A percentile compares a stretch with the other conserved stretches of the same genome.
These are phyloP conservation scores for Chloroceryle inda DNA, from an alignment of 2,797 vertebrate genomes.

Conservation along the genomic window DNA sequence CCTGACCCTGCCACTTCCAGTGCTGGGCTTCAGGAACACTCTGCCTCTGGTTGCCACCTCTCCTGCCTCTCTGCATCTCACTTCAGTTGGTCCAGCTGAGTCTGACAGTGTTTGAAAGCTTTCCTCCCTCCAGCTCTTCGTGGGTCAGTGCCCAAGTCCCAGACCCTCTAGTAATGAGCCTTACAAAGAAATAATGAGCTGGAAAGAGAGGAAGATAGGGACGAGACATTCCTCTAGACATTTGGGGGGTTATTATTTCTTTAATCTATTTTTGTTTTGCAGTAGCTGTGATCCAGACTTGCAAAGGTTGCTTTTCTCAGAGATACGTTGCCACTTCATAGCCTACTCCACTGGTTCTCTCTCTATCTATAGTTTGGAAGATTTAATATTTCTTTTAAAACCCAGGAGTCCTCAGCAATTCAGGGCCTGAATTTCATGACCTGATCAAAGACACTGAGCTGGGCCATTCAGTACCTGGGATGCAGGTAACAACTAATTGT, in stretches of 20 bases:
- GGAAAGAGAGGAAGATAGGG: conserved; percentile 6
- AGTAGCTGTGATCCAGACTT: neutral
- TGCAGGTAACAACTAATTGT: neutral
- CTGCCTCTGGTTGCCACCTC: neutral
- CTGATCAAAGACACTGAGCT: neutral
- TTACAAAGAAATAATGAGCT: conserved; percentile 54
- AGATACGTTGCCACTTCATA: neutral
- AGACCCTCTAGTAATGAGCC: conserved; percentile 44
- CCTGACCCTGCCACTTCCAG: neutral
- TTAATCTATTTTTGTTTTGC: neutral
- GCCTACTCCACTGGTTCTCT: neutral
- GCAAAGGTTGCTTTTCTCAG: neutral
- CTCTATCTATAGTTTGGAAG: neutral
- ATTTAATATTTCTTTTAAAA: neutral
- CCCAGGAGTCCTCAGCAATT: neutral
- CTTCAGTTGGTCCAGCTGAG: neutral
- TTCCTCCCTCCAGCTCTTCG: neutral
- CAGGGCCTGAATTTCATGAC: neutral
- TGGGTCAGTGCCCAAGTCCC: conserved; percentile 10
- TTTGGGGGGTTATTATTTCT: neutral
- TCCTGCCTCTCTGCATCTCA: neutral
- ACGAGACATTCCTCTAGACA: conserved; percentile 11
- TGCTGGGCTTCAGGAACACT: neutral
- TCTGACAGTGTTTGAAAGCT: neutral
- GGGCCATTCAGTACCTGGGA: neutral